These are phyloP conservation scores for Bombylius discolor DNA, from an alignment of 2,888 invertebrate genomes.

Conservation along the genomic window DNA sequence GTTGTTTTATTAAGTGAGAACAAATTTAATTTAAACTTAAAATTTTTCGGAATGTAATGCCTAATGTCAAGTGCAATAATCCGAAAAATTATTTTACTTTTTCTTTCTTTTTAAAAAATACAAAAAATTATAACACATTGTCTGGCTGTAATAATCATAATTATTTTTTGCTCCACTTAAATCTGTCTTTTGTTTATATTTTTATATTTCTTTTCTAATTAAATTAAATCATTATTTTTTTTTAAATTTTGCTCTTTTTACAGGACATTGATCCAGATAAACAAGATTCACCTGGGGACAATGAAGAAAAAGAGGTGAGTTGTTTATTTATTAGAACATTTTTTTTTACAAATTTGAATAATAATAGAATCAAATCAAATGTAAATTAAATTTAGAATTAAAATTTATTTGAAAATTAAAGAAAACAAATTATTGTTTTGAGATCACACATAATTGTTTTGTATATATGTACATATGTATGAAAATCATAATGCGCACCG, in stretches of 20 bases:
- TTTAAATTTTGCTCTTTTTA: slow-evolving; percentile 27
- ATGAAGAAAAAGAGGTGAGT: slow-evolving; percentile 44
- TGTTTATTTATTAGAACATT: background rate
- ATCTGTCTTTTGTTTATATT: too few relatives aligned
- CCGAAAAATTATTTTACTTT: too few relatives aligned
- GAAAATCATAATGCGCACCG: too few relatives aligned
- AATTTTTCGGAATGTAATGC: too few relatives aligned
- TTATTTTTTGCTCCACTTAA: too few relatives aligned
- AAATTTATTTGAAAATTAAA: background rate
- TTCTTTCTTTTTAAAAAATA: too few relatives aligned
- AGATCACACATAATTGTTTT: background rate
- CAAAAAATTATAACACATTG: too few relatives aligned
- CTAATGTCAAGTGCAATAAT: too few relatives aligned
- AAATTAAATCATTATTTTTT: background rate
- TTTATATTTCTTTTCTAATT: background rate
- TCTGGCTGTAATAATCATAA: too few relatives aligned
- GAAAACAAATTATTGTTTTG: background rate
- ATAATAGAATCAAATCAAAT: background rate
- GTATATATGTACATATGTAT: too few relatives aligned
- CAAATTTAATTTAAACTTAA: too few relatives aligned
- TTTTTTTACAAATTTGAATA: background rate
- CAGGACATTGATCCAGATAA: slow-evolving; percentile 60
- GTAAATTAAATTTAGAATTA: background rate
- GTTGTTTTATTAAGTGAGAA: too few relatives aligned
- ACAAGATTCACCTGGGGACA: slow-evolving; percentile 39